Base-by-base conservation (phyloP, 2,797 vertebrate genomes). In the Neosalanx taihuensis region DNA sequence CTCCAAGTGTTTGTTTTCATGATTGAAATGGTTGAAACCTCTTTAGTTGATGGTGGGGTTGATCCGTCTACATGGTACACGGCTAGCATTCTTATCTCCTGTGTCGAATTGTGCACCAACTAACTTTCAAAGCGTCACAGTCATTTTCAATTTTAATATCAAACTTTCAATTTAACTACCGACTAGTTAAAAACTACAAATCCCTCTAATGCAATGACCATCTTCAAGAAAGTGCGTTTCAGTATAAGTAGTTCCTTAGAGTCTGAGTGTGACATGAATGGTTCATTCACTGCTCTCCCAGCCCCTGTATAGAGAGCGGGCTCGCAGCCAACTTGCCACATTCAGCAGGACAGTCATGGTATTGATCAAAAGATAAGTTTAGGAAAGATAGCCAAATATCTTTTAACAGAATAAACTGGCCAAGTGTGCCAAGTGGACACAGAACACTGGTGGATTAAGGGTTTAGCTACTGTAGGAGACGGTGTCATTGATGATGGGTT, bases 261-360 rank as follows among this genome's bases (percentile, higher is more conserved):
- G 75, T 76, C 71, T 67, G 56, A 63, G 41, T 70, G 68, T 35
- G 41, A 63, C 81, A 82, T 85, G 78, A 89, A 85, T 86, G 78
- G 76, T 70, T 77, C 79, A 77, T 84, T 86, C 79, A 83, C 73
- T 60, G 70, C 61, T 73, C 60, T 70, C 70, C 64, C 74, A 83
- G 46, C n/a, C 17, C 13, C 29, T 83, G 76, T 61, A 15, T 61
- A 61, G 51, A 56, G 51, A n/a, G 51, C 18, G 4, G 51, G 51
- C 51, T 3, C 51, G n/a, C 51, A 5, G 18, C 51, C 51, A 56
- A 6, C 17, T 17, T 56, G 5, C 18, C 18, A 56, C 15, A 56
- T 56, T 4, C 76, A 35, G 5, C 46, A 72, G 65, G 69, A 87
- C 87, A 89, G 76, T 61, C 74, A 76, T 0, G 33, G 70, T 79